Evolutionary conservation across 2,113 vertebrate genomes (phyloP).

Genomic region (Macrotis lagotis): DNA sequence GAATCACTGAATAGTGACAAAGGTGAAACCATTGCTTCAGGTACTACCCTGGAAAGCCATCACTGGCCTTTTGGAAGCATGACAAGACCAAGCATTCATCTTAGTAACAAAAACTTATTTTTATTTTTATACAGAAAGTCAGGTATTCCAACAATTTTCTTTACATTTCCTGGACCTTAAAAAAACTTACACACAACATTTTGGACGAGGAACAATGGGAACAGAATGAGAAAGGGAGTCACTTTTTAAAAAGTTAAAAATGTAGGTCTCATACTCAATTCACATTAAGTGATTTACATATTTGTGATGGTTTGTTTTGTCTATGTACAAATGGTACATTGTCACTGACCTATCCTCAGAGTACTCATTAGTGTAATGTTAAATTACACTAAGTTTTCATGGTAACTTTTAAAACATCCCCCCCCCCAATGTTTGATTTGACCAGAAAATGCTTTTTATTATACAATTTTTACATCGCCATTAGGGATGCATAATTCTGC

Average conservation of each 20-base stretch:
- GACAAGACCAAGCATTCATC: slow-evolving; percentile 79
- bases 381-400: slow-evolving; percentile 66
- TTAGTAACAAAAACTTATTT: slow-evolving; percentile 88
- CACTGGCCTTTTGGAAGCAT: slow-evolving; percentile 81
- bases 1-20: slow-evolving; percentile 3
- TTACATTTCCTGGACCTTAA: slow-evolving; percentile 85
- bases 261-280: slow-evolving; percentile 74
- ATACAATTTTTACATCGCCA: slow-evolving; percentile 44
- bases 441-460: slow-evolving; percentile 72
- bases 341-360: slow-evolving; percentile 74
- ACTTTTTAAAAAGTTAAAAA: slow-evolving; percentile 83
- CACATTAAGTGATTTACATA: slow-evolving; percentile 79
- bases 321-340: slow-evolving; percentile 73
- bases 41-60: neutral
- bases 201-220: slow-evolving; percentile 79
- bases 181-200: slow-evolving; percentile 82
- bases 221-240: slow-evolving; percentile 76
- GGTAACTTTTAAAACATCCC: slow-evolving; percentile 25
- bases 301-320: slow-evolving; percentile 58
- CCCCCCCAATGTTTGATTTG: slow-evolving; percentile 26
- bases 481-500: slow-evolving; percentile 54
- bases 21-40: neutral
- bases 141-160: slow-evolving; percentile 86
- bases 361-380: slow-evolving; percentile 51
- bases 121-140: slow-evolving; percentile 86